Conservation (phyloP, 2,888 invertebrate genomes). For the Ennomos fuscantarius region DNA sequence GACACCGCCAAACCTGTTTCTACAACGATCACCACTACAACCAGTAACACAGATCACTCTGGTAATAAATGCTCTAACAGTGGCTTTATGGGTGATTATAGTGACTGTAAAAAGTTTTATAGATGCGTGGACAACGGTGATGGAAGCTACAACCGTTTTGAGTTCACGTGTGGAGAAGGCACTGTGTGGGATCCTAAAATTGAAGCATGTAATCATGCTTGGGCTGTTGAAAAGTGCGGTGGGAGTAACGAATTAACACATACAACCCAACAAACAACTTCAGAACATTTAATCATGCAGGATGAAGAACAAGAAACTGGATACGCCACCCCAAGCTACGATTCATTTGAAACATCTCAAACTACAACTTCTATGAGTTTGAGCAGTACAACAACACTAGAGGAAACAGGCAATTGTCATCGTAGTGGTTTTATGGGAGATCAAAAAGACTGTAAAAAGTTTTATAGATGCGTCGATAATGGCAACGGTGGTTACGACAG, state of each 20-base stretch:
- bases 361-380: conserved; percentile 13
- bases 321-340: conserved; percentile 30
- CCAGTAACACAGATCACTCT: conserved; percentile 34
- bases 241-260: conserved; percentile 17
- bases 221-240: conserved; percentile 75
- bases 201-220: conserved; percentile 88
- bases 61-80: conserved; percentile 57
- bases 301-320: conserved; percentile 37
- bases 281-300: conserved; percentile 27
- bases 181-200: conserved; percentile 91
- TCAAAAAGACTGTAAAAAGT: conserved; percentile 86
- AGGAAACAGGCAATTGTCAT: conserved; percentile 18
- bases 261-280: conserved; percentile 21
- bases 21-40: conserved; percentile 22
- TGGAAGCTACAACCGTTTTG: conserved; percentile 86
- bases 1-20: conserved; percentile 22
- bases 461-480: conserved; percentile 87
- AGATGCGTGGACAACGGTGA: conserved; percentile 88
- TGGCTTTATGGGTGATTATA: conserved; percentile 88
- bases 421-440: conserved; percentile 77
- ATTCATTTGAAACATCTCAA: conserved; percentile 22
- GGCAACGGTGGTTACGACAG: conserved; percentile 74
- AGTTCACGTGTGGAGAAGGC: conserved; percentile 90
- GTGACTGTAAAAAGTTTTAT: conserved; percentile 90
- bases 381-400: conserved; percentile 17